Conservation (phyloP, 2,888 invertebrate species). For the Dasypolia templi region DNA sequence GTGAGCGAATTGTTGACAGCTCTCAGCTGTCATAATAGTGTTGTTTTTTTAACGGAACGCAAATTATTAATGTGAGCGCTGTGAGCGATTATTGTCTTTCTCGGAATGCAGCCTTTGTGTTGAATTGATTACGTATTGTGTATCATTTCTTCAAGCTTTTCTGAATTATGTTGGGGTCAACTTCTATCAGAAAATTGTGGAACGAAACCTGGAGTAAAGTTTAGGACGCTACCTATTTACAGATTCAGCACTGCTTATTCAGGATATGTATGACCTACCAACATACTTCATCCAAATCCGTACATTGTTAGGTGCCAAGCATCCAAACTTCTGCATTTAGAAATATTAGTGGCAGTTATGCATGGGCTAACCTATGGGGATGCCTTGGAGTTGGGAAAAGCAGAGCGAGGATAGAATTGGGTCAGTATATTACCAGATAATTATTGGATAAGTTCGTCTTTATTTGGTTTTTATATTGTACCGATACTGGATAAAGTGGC, state of each 20-base stretch:
- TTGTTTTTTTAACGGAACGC: too few species aligned
- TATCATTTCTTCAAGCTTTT: too few species aligned
- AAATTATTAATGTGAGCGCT: too few species aligned
- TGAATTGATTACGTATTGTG: conserved; percentile 5
- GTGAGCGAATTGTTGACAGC: too few species aligned
- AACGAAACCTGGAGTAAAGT: background rate
- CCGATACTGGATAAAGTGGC: background rate
- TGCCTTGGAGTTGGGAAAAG: background rate
- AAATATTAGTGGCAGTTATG: background rate
- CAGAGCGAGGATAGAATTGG: conserved; percentile 14
- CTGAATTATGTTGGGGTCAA: too few species aligned
- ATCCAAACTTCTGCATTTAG: background rate
- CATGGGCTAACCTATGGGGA: too few species aligned
- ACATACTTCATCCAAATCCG: background rate
- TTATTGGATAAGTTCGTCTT: background rate
- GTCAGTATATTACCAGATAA: conserved; percentile 34
- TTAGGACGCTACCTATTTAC: background rate
- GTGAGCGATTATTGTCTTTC: too few species aligned
- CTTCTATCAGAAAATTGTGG: background rate
- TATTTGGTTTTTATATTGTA: conserved; percentile 12
- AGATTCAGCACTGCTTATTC: background rate
- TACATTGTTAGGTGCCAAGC: background rate
- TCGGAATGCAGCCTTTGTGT: too few species aligned
- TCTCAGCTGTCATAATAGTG: too few species aligned
- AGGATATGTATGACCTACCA: background rate